Conservation (phyloP, 2,113 vertebrate species). For the Pyxicephalus adspersus region DNA sequence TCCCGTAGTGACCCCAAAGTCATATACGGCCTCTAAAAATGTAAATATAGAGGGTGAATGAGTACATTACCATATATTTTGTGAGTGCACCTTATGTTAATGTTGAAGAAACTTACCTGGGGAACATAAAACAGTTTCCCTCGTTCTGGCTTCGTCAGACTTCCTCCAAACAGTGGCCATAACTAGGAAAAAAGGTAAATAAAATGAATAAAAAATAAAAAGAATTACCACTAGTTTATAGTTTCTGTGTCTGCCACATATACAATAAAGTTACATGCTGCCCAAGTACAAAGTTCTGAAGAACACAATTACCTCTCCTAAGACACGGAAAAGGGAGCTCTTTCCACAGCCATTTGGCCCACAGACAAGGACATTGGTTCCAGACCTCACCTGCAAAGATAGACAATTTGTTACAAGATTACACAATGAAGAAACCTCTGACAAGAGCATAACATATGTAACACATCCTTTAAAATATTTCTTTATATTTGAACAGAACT, state of each 20-base stretch:
- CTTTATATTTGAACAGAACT: too few relatives aligned
- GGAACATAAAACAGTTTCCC: slow-evolving; percentile 98
- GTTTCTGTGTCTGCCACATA: neutral
- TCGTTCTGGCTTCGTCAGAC: slow-evolving; percentile 92
- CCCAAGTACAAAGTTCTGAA: neutral
- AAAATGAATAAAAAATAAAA: neutral
- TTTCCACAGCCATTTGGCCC: slow-evolving; percentile 98
- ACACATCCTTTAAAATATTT: too few relatives aligned
- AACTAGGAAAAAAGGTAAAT: slow-evolving; percentile 71
- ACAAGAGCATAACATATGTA: too few relatives aligned
- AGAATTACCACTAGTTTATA: neutral
- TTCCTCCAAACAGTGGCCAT: slow-evolving; percentile 95
- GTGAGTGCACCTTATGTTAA: neutral
- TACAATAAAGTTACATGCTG: neutral
- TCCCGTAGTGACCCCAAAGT: slow-evolving; percentile 93
- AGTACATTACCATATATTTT: neutral
- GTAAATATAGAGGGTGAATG: too few relatives aligned
- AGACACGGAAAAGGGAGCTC: slow-evolving; percentile 94
- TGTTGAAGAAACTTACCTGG: slow-evolving; percentile 77
- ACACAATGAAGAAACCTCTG: neutral
- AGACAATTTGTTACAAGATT: neutral
- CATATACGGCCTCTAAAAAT: slow-evolving; percentile 93
- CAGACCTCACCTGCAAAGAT: slow-evolving; percentile 83
- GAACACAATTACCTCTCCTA: slow-evolving; percentile 85
- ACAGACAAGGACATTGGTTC: slow-evolving; percentile 95